phyloP scores from a whole-genome alignment of 1,140 invertebrate species.

The Colletes gigas region DNA sequence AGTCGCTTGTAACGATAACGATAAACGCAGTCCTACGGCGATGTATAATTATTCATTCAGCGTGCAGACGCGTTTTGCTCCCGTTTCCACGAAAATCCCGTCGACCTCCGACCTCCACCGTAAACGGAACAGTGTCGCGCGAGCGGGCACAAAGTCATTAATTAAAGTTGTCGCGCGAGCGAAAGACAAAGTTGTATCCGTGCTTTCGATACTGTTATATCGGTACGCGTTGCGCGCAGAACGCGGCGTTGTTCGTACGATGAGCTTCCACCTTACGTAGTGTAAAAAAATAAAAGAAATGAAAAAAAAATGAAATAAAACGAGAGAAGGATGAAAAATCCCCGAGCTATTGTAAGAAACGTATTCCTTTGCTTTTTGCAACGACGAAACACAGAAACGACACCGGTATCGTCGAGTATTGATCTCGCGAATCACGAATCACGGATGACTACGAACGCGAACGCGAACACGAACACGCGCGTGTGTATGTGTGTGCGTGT shows the following conservation, averaged over 20 bases:
- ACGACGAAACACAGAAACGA: not conserved
- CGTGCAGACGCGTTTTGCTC: conserved; percentile 13
- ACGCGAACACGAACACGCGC: not conserved
- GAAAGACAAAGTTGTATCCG: conserved; percentile 11
- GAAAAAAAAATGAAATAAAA: not conserved
- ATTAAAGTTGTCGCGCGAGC: conserved; percentile 24
- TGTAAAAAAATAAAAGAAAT: conserved; percentile 14
- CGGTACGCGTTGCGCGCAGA: conserved; percentile 32
- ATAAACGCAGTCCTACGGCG: conserved; percentile 16
- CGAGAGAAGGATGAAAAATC: not conserved
- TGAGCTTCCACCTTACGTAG: conserved; percentile 43
- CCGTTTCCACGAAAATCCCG: not conserved
- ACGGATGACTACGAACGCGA: not conserved
- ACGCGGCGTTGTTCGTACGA: conserved; percentile 36
- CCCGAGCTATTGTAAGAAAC: conserved; percentile 30
- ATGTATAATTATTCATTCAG: conserved; percentile 18
- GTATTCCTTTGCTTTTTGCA: conserved; percentile 20
- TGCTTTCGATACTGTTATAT: conserved; percentile 39
- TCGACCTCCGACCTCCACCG: too few relatives aligned
- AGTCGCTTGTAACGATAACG: conserved; percentile 27
- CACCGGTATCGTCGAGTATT: not conserved
- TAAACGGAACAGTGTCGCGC: not conserved
- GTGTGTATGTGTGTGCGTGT: not conserved
- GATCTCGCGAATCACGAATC: not conserved
- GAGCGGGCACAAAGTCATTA: conserved; percentile 31